phyloP scores from a whole-genome alignment of 2,797 vertebrate genomes.

The Acipenser transmontanus region DNA sequence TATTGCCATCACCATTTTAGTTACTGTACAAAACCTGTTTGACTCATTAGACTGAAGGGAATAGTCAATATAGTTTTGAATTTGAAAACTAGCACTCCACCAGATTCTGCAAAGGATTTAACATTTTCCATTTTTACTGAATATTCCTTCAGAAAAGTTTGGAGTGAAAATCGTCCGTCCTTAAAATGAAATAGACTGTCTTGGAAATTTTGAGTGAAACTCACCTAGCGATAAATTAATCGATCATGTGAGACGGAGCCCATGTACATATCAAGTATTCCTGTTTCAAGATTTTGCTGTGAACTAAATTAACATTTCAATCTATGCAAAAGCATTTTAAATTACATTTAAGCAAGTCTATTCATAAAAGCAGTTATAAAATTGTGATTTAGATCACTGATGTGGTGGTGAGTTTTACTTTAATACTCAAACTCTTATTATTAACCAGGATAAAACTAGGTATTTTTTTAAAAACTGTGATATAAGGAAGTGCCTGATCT shows the following conservation, averaged over 20 bases:
- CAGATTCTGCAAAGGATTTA: not conserved
- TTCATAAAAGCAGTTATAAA: slow-evolving; percentile 12
- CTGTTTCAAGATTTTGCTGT: not conserved
- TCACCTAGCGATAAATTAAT: not conserved
- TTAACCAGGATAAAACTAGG: slow-evolving; percentile 3
- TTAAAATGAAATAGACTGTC: too few species aligned
- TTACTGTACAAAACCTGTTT: too few species aligned
- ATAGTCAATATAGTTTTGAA: too few species aligned
- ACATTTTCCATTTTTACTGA: not conserved
- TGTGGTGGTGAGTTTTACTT: slow-evolving; percentile 11
- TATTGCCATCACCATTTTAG: too few species aligned
- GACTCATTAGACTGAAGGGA: not conserved
- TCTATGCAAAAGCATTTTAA: not conserved
- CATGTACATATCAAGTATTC: not conserved
- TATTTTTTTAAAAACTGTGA: not conserved
- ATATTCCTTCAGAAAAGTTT: not conserved
- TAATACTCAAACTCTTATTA: not conserved
- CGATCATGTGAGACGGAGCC: not conserved
- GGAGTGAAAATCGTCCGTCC: not conserved
- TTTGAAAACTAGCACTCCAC: too few species aligned
- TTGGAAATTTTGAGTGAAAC: not conserved
- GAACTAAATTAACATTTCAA: not conserved
- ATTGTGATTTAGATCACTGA: slow-evolving; percentile 14
- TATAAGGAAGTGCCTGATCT: not conserved
- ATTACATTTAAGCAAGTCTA: not conserved